These are phyloP conservation scores for Lordiphosa andalusiaca DNA, from an alignment of 2,888 invertebrate species.

Conservation along the genomic window DNA sequence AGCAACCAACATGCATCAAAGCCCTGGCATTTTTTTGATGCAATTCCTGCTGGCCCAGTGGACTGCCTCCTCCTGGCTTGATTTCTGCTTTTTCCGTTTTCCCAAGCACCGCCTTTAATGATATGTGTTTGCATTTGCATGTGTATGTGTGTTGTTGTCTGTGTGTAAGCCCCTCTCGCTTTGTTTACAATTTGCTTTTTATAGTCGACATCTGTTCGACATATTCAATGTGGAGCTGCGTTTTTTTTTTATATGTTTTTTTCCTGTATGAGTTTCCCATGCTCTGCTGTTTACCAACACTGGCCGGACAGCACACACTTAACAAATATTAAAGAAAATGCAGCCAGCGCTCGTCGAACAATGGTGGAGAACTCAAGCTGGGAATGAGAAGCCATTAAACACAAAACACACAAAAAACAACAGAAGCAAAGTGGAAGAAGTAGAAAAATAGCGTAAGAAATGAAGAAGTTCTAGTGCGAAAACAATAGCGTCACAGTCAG, in stretches of 20 bases:
- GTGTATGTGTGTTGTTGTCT: constrained; percentile 2
- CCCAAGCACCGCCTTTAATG: constrained; percentile 22
- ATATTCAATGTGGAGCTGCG: constrained; percentile 44
- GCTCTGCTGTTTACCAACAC: constrained; percentile 51
- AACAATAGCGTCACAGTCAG: constrained; percentile 51
- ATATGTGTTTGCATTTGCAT: constrained; percentile 31
- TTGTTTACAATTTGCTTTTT: constrained; percentile 66
- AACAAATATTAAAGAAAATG: constrained; percentile 14
- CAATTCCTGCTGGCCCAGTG: constrained; percentile 15
- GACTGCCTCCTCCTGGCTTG: constrained; percentile 12
- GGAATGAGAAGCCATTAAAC: constrained; percentile 64
- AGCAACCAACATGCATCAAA: constrained; percentile 10
- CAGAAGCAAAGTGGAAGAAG: constrained; percentile 24
- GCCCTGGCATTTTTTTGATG: constrained; percentile 15
- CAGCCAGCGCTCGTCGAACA: constrained; percentile 50
- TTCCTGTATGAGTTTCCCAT: constrained; percentile 32
- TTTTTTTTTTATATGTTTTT: constrained; percentile 31
- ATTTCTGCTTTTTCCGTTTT: constrained; percentile 15
- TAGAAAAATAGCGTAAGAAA: constrained; percentile 19
- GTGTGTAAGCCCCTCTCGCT: constrained; percentile 24
- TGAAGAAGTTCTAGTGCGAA: constrained; percentile 47
- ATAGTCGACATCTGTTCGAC: constrained; percentile 63
- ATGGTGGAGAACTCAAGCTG: constrained; percentile 58
- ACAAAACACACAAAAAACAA: constrained; percentile 19
- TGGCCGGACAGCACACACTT: constrained; percentile 18